Base-by-base conservation (phyloP, 1,140 invertebrate genomes). In the Glomeris maerens region DNA sequence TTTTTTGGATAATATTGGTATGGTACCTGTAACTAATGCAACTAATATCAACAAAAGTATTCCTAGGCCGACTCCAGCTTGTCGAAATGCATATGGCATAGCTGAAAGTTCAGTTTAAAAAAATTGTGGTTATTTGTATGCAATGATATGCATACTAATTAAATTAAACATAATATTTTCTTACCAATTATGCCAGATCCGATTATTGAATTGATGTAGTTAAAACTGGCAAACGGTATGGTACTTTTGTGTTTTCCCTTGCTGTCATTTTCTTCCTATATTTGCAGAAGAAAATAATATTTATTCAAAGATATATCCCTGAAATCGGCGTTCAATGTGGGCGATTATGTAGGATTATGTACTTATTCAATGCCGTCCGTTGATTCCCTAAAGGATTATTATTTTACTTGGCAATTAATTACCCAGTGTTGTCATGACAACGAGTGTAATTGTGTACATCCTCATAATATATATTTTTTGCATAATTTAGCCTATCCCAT, bases 201-300 rank as follows among this genome's bases (percentile, higher is more conserved):
- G 52, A 90, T 81, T 59, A 91, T 90, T n/a, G 84, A 88, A 68
- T 91, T 91, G 62, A 91, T 86, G 67, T 87, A 89, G 72, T 91
- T 91, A 69, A 89, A 89, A 67, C 81, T 84, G 50, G 85, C 83
- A 68, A 81, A 75, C n/a, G 80, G 77, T 45, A 88, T 69, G 54
- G 74, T 81, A 39, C 65, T 70, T 20, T 21, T 31, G 3, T 29
- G n/a, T n/a, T n/a, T n/a, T n/a, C n/a, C n/a, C n/a, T n/a, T n/a
- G n/a, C n/a, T n/a, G n/a, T n/a, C n/a, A n/a, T n/a, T n/a, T n/a
- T n/a, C n/a, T n/a, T n/a, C n/a, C n/a, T n/a, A n/a, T n/a, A n/a
- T n/a, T n/a, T n/a, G n/a, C n/a, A n/a, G n/a, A n/a, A n/a, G n/a
- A n/a, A n/a, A n/a, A n/a, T n/a, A n/a, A n/a, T n/a, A n/a, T n/a